phyloP scores from a whole-genome alignment of 1,140 invertebrate genomes.

The Babylonia areolata region DNA sequence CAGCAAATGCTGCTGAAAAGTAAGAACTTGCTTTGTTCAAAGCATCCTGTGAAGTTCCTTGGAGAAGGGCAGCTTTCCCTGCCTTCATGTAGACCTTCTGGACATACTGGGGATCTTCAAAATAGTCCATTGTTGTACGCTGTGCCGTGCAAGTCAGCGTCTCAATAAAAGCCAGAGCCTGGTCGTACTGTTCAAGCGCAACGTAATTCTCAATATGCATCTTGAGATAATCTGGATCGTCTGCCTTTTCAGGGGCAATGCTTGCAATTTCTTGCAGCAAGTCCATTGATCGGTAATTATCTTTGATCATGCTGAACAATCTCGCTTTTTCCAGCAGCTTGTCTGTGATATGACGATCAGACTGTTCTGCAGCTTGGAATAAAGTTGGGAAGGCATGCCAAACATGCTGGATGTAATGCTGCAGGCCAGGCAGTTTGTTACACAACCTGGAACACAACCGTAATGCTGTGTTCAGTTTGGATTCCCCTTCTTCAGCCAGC shows the following conservation, averaged over 20 bases:
- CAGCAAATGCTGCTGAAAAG: not conserved
- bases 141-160: not conserved
- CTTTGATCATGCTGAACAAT: not conserved
- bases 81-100: constrained; percentile 12
- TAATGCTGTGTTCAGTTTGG: constrained; percentile 5
- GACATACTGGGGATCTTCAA: not conserved
- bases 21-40: not conserved
- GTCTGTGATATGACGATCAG: not conserved
- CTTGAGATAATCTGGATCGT: not conserved
- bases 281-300: not conserved
- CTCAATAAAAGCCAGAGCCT: not conserved
- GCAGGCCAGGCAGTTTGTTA: not conserved
- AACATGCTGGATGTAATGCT: not conserved
- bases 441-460: not conserved
- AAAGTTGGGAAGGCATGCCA: not conserved
- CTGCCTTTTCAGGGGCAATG: not conserved
- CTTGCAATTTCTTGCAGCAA: not conserved
- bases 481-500: not conserved
- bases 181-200: not conserved
- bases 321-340: constrained; percentile 5
- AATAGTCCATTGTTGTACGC: not conserved
- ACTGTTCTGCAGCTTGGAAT: not conserved
- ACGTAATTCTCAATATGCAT: constrained; percentile 1
- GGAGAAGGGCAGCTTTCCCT: not conserved
- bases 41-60: not conserved